These are phyloP conservation scores for Phragmatobia fuliginosa DNA, from an alignment of 2,888 invertebrate genomes.

Conservation along the genomic window DNA sequence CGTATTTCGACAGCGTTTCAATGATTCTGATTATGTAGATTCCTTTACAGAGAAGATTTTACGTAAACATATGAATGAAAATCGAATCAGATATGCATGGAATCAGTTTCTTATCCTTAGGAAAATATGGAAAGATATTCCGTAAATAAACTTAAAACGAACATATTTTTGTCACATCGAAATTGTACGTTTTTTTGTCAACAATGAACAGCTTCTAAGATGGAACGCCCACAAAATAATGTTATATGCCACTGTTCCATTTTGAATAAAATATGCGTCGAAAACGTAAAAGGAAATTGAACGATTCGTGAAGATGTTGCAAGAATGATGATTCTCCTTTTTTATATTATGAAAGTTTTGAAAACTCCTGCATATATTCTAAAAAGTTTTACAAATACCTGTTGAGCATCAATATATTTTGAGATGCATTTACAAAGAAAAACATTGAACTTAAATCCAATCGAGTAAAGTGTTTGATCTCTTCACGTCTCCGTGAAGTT, in stretches of 20 bases:
- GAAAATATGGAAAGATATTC: constrained; percentile 71
- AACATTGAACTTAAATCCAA: constrained; percentile 72
- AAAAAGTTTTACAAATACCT: constrained; percentile 43
- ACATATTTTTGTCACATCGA: constrained; percentile 51
- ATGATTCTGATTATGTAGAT: constrained; percentile 82
- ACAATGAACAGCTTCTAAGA: constrained; percentile 40
- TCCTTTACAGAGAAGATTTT: constrained; percentile 75
- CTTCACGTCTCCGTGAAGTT: constrained; percentile 69
- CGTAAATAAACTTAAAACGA: constrained; percentile 70
- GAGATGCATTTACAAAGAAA: constrained; percentile 42
- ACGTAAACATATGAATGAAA: constrained; percentile 80
- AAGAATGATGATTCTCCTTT: constrained; percentile 28
- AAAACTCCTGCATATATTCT: constrained; percentile 27
- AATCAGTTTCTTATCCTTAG: constrained; percentile 76
- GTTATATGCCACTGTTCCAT: constrained; percentile 33
- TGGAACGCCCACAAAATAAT: constrained; percentile 39
- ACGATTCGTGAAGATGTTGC: constrained; percentile 27
- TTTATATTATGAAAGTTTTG: constrained; percentile 26
- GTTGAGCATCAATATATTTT: constrained; percentile 36
- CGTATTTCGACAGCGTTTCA: constrained; percentile 74
- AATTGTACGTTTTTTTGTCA: constrained; percentile 45
- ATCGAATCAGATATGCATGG: constrained; percentile 82
- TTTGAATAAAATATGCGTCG: constrained; percentile 38
- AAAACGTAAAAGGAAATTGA: constrained; percentile 37
- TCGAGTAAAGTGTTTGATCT: constrained; percentile 79